Evolutionary conservation across 2,797 vertebrate species (phyloP), one percentile per base, ranked within the genome.

Genomic region (Phataginus tetradactyla): DNA sequence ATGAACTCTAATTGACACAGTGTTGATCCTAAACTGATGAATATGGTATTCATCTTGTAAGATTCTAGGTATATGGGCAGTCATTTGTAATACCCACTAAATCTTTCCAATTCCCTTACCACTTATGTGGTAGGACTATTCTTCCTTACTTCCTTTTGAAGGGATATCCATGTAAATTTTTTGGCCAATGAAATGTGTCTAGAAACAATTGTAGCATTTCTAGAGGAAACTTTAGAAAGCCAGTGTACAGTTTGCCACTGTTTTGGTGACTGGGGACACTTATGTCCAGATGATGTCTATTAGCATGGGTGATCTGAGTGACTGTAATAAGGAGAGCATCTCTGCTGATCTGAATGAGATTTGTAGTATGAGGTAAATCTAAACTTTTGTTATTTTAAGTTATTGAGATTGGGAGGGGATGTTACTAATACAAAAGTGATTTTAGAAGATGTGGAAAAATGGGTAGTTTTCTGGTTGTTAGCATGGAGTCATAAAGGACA

Each of bases 1-100:
- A 53, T 17, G 59, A 86, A 57, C 15, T 21, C 63, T 90, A 68
- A 79, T 27, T 81, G 49, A 79, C 49, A 87, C 27, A 84, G 68
- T 77, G 72, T 91, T 86, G 66, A 74, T 80, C 95, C 42, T 91
- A 75, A 91, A 95, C 12, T 42, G 27, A 42, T 59, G 25, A 91
- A 71, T 59, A 77, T 69, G 37, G 59, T 64, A 86, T 78, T 87
- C 17, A 78, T 86, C 20, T 15, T 78, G 11, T 78, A 91, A 94
- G 71, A 87, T 61, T 79, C 51, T 79, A 78, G 49, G 64, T 42
- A 49, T 69, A 86, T 80, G 61, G 18, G 21, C 51, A 90, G 27
- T 29, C 53, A 61, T 77, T 37, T 64, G 39, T 89, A 93, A 77
- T 90, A 71, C n/a, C 10, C 3, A 85, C 32, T 8, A 63, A 94